phyloP scores from a whole-genome alignment of 2,113 vertebrate genomes.

The Hepsetus odoe region DNA sequence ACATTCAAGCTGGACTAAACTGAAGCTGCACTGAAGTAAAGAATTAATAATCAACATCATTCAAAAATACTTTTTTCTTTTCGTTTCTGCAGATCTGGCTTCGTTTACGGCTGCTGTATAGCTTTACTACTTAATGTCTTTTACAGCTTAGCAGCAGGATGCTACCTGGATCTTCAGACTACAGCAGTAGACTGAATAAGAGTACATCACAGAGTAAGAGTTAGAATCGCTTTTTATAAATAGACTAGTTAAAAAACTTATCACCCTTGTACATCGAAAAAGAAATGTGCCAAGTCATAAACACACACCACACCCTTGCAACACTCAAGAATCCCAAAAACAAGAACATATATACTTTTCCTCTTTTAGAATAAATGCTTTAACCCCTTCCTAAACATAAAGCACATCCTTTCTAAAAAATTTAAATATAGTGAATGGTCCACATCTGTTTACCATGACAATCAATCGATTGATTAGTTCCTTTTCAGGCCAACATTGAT shows the following conservation, averaged over 20 bases:
- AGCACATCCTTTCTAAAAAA: no score
- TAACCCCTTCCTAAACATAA: neutral
- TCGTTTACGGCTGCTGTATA: neutral
- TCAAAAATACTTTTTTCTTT: no score
- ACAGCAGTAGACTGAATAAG: no score
- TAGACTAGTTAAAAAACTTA: neutral
- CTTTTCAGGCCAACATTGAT: no score
- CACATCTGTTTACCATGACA: no score
- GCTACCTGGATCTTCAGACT: neutral
- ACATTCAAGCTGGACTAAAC: no score
- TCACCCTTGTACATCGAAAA: neutral
- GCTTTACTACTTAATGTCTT: neutral
- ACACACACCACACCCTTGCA: neutral
- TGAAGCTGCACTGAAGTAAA: no score
- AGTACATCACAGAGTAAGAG: neutral
- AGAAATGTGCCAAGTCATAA: neutral
- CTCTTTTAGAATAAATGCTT: neutral
- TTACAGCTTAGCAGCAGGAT: neutral
- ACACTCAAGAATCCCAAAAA: neutral
- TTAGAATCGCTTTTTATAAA: neutral
- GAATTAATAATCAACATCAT: no score
- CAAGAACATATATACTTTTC: neutral
- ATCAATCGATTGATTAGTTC: neutral
- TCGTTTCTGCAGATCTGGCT: no score
- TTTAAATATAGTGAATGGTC: no score